Conservation (phyloP, 2,797 vertebrate genomes). For the Mareca penelope region DNA sequence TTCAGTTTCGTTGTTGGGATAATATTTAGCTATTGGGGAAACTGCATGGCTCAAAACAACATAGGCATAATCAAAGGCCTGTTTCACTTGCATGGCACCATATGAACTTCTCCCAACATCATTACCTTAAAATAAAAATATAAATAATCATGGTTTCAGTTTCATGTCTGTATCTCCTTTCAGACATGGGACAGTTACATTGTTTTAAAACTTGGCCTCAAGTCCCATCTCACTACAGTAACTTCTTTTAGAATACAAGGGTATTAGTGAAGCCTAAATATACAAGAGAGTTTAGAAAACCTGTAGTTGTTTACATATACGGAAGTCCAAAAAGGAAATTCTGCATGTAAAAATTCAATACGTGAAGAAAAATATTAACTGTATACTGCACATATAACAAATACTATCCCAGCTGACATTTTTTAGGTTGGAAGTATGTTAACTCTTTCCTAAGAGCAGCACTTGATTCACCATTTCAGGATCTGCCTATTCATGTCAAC, state of each 20-base stretch:
- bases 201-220: not conserved
- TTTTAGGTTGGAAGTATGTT: not conserved
- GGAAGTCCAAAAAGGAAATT: not conserved
- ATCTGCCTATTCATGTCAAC: not conserved
- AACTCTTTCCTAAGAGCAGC: not conserved
- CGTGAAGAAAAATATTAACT: not conserved
- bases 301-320: not conserved
- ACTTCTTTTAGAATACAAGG: not conserved
- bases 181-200: not conserved
- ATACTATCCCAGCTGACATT: not conserved
- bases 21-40: conserved; percentile 93
- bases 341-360: not conserved
- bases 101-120: conserved; percentile 97
- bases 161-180: not conserved
- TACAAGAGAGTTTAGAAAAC: not conserved
- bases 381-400: not conserved
- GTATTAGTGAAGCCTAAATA: not conserved
- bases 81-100: conserved; percentile 98
- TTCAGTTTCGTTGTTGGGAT: conserved; percentile 94
- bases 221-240: not conserved
- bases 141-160: not conserved
- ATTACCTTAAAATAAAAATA: conserved; percentile 83
- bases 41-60: conserved; percentile 94
- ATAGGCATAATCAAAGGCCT: conserved; percentile 97
- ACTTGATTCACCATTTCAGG: not conserved